Conservation (phyloP, 2,888 invertebrate species). For the Ophonus ardosiacus region DNA sequence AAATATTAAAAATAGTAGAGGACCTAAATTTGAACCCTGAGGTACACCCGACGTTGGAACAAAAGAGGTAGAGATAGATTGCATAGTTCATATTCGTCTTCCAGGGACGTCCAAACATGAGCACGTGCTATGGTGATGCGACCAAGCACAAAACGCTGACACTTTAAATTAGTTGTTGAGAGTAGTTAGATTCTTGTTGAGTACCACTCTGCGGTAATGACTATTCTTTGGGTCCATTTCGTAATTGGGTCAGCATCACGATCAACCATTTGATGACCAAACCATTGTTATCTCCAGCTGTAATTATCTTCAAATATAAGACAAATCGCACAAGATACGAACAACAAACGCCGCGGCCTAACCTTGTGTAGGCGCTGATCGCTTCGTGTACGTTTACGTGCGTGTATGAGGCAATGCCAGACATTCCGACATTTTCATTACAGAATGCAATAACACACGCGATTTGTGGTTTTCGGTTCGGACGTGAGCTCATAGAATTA, state of each 20-base stretch:
- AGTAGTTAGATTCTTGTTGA: background rate
- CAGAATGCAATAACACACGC: conserved; percentile 13
- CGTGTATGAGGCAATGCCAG: conserved; percentile 32
- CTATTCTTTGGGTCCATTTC: conserved; percentile 30
- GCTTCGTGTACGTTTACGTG: background rate
- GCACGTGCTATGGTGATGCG: too few species aligned
- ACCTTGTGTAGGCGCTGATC: conserved; percentile 33
- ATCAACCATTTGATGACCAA: conserved; percentile 42
- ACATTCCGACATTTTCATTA: conserved; percentile 45
- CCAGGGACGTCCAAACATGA: too few species aligned
- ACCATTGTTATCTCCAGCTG: conserved; percentile 28
- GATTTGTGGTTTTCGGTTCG: conserved; percentile 11
- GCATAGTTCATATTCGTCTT: too few species aligned
- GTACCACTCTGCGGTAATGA: background rate
- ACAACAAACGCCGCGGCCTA: conserved; percentile 2
- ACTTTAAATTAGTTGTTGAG: too few species aligned
- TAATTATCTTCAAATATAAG: conserved; percentile 45
- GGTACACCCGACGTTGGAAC: too few species aligned
- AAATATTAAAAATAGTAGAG: too few species aligned
- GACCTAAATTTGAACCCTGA: too few species aligned
- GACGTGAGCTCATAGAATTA: background rate
- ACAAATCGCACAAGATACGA: conserved; percentile 43
- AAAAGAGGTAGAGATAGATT: too few species aligned
- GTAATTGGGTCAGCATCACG: conserved; percentile 39
- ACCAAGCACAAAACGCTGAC: too few species aligned